These are phyloP conservation scores for Tapirus terrestris DNA, from an alignment of 2,113 vertebrate genomes.

Conservation along the genomic window DNA sequence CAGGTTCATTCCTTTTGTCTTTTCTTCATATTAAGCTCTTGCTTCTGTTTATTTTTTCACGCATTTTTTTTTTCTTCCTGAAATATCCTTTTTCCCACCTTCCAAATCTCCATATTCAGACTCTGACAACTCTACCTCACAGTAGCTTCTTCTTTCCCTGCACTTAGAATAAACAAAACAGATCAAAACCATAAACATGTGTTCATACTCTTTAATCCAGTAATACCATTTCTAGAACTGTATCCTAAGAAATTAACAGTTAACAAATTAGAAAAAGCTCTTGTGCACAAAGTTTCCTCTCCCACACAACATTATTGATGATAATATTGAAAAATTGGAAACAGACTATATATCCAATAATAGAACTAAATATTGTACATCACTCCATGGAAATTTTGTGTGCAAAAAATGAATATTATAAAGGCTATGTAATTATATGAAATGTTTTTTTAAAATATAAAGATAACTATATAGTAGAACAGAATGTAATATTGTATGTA, in stretches of 20 bases:
- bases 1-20: not conserved
- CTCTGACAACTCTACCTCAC: not conserved
- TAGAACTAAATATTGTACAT: not conserved
- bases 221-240: not conserved
- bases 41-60: not conserved
- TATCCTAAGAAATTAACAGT: not conserved
- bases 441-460: not conserved
- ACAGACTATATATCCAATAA: not conserved
- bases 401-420: not conserved
- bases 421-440: not conserved
- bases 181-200: not conserved
- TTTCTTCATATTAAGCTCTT: not conserved
- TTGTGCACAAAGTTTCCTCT: not conserved
- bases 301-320: not conserved
- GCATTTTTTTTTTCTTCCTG: not conserved
- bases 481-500: not conserved
- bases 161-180: not conserved
- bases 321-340: slow-evolving; percentile 16
- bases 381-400: not conserved
- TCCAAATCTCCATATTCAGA: not conserved
- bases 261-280: not conserved
- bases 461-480: not conserved
- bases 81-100: not conserved
- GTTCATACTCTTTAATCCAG: not conserved
- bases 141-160: not conserved